A percentile compares a stretch with the other conserved stretches of the same genome.
Conservation (phyloP, 2,797 vertebrate species). For the Galago senegalensis region DNA sequence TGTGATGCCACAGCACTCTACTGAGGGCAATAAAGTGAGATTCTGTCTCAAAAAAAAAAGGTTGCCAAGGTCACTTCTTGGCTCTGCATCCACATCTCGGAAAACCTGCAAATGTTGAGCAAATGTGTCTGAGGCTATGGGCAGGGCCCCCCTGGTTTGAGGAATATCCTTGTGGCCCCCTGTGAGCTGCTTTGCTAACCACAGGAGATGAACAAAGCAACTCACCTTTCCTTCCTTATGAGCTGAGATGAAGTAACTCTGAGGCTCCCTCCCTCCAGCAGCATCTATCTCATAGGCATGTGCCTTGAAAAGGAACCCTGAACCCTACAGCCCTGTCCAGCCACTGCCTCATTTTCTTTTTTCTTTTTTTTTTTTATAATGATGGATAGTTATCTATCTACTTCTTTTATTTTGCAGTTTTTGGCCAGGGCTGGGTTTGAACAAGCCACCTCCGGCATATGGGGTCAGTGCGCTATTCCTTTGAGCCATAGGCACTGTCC, state of each 20-base stretch:
- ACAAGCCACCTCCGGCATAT: no score
- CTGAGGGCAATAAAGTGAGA: no score
- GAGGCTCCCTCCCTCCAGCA: neutral
- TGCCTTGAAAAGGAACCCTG: neutral
- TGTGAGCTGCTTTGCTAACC: neutral
- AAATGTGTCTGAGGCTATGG: neutral
- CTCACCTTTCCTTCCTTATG: neutral
- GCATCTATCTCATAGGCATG: no score
- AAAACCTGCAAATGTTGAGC: neutral
- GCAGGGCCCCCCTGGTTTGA: neutral
- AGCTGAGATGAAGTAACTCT: neutral
- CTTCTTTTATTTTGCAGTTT: no score
- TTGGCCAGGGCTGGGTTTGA: no score
- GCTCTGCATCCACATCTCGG: neutral
- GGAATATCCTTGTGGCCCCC: no score
- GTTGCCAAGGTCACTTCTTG: neutral
- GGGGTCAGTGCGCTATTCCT: no score
- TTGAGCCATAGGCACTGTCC: no score
- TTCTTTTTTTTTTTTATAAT: no score
- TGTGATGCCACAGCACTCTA: no score
- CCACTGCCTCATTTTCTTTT: neutral
- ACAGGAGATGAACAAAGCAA: neutral
- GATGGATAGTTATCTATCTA: no score
- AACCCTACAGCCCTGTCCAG: neutral
- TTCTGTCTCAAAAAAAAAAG: no score